Conservation (phyloP, 2,113 vertebrate genomes). For the Perca schrenkii region DNA sequence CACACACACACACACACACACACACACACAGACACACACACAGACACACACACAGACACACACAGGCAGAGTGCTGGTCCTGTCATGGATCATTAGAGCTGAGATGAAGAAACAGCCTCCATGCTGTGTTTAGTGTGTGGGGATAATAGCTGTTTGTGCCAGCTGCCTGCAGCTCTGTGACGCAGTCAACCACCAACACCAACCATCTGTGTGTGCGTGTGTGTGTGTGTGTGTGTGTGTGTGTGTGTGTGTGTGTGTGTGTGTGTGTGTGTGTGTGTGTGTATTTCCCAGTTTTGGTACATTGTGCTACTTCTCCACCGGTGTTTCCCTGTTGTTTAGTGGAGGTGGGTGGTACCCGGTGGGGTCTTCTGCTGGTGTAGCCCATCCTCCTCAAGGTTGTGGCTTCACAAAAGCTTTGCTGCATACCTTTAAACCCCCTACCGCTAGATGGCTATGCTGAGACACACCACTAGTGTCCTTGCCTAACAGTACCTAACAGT, state of each 20-base stretch:
- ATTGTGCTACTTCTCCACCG: too few species aligned
- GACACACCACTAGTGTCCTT: too few species aligned
- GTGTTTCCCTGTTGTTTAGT: too few species aligned
- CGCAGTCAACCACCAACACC: conserved; percentile 6
- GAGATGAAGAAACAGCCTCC: conserved; percentile 28
- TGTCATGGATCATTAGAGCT: conserved; percentile 36
- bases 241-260: not conserved
- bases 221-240: conserved; percentile 1
- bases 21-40: too few species aligned
- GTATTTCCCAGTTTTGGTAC: too few species aligned
- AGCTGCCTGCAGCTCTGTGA: conserved; percentile 49
- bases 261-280: not conserved
- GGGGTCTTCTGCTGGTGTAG: too few species aligned
- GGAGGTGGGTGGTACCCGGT: not conserved
- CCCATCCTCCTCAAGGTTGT: too few species aligned
- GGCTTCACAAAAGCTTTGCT: too few species aligned
- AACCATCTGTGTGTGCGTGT: not conserved
- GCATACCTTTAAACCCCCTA: too few species aligned
- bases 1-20: too few species aligned
- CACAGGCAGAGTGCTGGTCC: not conserved
- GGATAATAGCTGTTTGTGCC: not conserved
- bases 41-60: not conserved
- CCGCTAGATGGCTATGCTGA: too few species aligned
- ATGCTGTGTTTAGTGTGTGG: not conserved
- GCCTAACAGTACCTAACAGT: too few species aligned